phyloP scores from a whole-genome alignment of 2,888 invertebrate genomes.

The Mythimna ferrago region DNA sequence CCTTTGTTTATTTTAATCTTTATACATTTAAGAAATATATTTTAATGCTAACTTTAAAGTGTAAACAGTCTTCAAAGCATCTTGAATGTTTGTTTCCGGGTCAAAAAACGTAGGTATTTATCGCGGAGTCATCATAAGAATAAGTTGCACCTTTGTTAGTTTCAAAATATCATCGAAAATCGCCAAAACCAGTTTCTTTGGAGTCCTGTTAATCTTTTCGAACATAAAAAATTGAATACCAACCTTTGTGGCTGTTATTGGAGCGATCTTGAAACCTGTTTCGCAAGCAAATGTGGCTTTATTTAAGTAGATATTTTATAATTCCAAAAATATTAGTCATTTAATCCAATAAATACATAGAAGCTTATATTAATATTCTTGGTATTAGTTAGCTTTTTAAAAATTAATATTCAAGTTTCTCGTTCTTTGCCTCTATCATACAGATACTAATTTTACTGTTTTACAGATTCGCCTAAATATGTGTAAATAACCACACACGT shows the following conservation, averaged over 20 bases:
- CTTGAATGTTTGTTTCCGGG: background rate
- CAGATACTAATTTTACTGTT: background rate
- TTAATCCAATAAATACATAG: background rate
- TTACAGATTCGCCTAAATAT: background rate
- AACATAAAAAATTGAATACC: background rate
- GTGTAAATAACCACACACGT: background rate
- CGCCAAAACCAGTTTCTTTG: background rate
- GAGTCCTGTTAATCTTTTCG: background rate
- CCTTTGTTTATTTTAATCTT: too few species aligned
- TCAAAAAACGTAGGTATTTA: background rate
- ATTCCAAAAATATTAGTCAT: background rate
- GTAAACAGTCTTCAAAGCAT: background rate
- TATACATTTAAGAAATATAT: background rate
- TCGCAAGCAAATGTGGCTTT: background rate
- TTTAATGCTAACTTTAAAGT: background rate
- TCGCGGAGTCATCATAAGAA: background rate
- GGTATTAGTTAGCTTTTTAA: constrained; percentile 3
- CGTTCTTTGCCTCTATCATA: background rate
- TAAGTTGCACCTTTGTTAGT: background rate
- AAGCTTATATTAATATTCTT: background rate
- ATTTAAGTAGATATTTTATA: background rate
- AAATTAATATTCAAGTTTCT: constrained; percentile 16
- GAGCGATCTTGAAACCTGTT: constrained; percentile 27
- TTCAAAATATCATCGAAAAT: constrained; percentile 1
- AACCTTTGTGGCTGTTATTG: constrained; percentile 1